Evolutionary conservation across 92 coral and sea anemone genomes (phyloP).

Genomic region (Metridium senile): DNA sequence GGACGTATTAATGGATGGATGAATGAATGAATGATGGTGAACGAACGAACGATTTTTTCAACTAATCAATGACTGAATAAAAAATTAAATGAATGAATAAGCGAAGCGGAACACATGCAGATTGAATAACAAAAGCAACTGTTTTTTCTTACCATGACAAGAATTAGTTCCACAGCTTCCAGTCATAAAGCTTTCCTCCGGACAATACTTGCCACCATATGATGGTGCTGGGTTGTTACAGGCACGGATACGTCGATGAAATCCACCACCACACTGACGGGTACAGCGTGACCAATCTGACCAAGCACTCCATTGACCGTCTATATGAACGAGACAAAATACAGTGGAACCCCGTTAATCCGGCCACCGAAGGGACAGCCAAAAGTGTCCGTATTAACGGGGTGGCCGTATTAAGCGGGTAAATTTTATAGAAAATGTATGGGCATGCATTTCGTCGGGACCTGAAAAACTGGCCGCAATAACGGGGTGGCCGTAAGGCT

Average conservation of each 20-base stretch:
- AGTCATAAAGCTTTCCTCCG: constrained; percentile 58
- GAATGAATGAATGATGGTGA: too few species aligned
- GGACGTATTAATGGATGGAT: too few species aligned
- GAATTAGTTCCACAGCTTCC: constrained; percentile 76
- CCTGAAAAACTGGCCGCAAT: too few species aligned
- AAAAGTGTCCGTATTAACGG: too few species aligned
- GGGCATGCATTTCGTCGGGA: too few species aligned
- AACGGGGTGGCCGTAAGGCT: background rate
- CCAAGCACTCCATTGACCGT: constrained; percentile 95
- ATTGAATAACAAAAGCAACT: background rate
- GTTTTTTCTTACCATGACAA: constrained; percentile 63
- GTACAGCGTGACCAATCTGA: constrained; percentile 77
- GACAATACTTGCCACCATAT: constrained; percentile 84
- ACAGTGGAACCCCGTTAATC: too few species aligned
- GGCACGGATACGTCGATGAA: constrained; percentile 69
- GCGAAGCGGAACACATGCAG: background rate
- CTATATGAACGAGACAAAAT: constrained; percentile 40
- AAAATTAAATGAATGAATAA: background rate
- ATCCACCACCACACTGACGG: constrained; percentile 90
- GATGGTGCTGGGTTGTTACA: constrained; percentile 94
- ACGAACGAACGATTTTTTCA: too few species aligned
- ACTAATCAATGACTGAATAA: background rate
- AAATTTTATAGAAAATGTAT: too few species aligned
- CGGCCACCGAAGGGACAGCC: too few species aligned
- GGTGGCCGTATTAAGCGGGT: too few species aligned